Conservation (phyloP, 2,797 vertebrate species). For the Danionella dracula region DNA sequence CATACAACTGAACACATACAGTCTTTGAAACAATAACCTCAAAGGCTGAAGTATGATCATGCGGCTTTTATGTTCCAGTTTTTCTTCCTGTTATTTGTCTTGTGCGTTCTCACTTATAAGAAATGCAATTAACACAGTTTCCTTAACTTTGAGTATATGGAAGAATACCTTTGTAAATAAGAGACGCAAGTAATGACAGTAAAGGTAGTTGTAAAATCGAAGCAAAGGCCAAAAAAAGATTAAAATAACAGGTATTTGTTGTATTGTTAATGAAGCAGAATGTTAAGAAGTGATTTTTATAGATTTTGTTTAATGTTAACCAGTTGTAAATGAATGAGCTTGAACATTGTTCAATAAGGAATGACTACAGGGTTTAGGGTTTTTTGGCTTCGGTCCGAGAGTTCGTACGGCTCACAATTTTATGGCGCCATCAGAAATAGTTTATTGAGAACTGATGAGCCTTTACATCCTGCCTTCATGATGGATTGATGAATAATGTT, state of each 20-base stretch:
- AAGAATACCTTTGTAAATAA: background rate
- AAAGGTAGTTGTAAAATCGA: slow-evolving; percentile 47
- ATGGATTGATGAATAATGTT: slow-evolving; percentile 38
- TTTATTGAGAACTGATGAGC: slow-evolving; percentile 68
- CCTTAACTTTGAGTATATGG: slow-evolving; percentile 33
- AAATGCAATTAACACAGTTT: slow-evolving; percentile 62
- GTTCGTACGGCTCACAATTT: slow-evolving; percentile 50
- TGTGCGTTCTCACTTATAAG: slow-evolving; percentile 43
- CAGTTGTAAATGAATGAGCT: too few relatives aligned
- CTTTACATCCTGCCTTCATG: slow-evolving; percentile 44
- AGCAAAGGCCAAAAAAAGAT: too few relatives aligned
- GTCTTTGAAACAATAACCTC: slow-evolving; percentile 57
- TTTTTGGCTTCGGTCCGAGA: slow-evolving; percentile 31
- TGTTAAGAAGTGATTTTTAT: too few relatives aligned
- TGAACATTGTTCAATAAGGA: slow-evolving; percentile 49
- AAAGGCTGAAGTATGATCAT: slow-evolving; percentile 63
- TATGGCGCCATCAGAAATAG: slow-evolving; percentile 57
- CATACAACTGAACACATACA: slow-evolving; percentile 55
- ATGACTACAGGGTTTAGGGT: slow-evolving; percentile 42
- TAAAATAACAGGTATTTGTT: too few relatives aligned
- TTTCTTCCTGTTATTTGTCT: background rate
- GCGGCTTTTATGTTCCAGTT: slow-evolving; percentile 59
- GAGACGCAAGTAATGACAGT: slow-evolving; percentile 48
- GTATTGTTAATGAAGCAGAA: too few relatives aligned
- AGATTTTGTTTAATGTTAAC: too few relatives aligned